Evolutionary conservation across 2,113 vertebrate genomes (phyloP).

Genomic region (Pelmatolapia mariae): DNA sequence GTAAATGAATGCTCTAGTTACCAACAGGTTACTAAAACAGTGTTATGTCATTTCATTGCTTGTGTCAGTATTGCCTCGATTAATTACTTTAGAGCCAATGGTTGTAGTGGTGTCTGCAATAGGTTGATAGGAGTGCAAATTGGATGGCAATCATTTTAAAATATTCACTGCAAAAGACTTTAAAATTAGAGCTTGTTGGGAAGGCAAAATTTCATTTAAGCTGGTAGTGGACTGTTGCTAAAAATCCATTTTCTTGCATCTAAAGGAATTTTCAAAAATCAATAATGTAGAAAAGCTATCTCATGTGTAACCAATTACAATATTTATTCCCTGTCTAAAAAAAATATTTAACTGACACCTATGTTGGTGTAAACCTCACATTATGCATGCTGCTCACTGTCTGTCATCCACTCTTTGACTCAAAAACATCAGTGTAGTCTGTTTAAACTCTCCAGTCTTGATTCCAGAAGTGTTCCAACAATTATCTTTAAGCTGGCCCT

Average conservation of each 20-base stretch:
- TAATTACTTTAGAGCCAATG: not conserved
- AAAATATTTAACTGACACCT: not conserved
- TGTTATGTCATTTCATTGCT: not conserved
- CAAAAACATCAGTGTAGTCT: not conserved
- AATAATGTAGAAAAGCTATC: no score
- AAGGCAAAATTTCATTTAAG: not conserved
- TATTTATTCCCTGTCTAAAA: not conserved
- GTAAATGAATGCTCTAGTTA: not conserved
- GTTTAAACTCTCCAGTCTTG: not conserved
- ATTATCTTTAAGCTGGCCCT: not conserved
- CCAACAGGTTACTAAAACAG: not conserved
- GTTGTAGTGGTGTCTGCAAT: not conserved
- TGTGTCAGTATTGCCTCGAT: not conserved
- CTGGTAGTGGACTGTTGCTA: not conserved
- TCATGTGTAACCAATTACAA: not conserved
- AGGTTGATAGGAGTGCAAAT: not conserved
- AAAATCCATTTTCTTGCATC: not conserved
- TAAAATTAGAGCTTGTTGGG: not conserved
- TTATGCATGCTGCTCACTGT: not conserved
- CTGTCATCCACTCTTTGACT: not conserved
- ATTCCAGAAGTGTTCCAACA: not conserved
- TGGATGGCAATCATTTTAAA: not conserved
- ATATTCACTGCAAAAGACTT: not conserved
- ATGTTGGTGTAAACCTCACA: not conserved
- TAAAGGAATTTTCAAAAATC: not conserved